Base-by-base conservation (phyloP, 30 jellyfish, hydroid and myxozoan species). In the Cassiopea andromeda region DNA sequence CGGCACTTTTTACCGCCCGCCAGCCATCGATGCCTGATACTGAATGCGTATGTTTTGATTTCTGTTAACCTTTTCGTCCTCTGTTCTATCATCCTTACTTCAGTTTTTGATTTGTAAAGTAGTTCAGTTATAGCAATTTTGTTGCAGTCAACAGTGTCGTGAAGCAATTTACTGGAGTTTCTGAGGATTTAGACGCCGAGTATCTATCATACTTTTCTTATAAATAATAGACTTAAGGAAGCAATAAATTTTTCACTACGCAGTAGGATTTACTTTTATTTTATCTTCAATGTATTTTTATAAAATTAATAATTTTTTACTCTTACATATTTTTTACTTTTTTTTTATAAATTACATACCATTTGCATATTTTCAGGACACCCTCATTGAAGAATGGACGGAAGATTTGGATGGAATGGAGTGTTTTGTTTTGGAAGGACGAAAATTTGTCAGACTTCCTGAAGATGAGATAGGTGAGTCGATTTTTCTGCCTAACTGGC, bases 371-470 rank as follows among this genome's bases (percentile, higher is more conserved):
- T 59, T 14, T 27, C 72, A 96, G 99, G 99, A 96, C 77, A 97
- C 94, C 12, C 85, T 89, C 15, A 66, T 93, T 8, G 99, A 96
- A 48, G 99, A 96, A 89, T 96, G 99, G 99, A 96, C 92, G 59
- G 99, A 96, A 84, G 99, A 96, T 68, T 88, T 97, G 60, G 98
- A 90, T 64, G 97, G 97, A 60, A 97, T 93, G 99, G 99, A 97
- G 85, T 90, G 99, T 72, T 97, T 97, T 84, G 99, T 97, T 6
- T 77, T 97, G 70, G 99, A 97, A 91, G 99, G 99, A 48, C 75
- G 99, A 49, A 96, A 96, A 60, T 96, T 96, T 90, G 98, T 92
- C 70, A 90, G 99, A n/a, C 95, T 96, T 13, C 99, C 99, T 1
- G 99, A 96, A 64, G 99, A 96, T 2, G 99, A 96, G 81, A 87